Evolutionary conservation across 2,888 invertebrate species (phyloP).

Genomic region (Drosophila dives): DNA sequence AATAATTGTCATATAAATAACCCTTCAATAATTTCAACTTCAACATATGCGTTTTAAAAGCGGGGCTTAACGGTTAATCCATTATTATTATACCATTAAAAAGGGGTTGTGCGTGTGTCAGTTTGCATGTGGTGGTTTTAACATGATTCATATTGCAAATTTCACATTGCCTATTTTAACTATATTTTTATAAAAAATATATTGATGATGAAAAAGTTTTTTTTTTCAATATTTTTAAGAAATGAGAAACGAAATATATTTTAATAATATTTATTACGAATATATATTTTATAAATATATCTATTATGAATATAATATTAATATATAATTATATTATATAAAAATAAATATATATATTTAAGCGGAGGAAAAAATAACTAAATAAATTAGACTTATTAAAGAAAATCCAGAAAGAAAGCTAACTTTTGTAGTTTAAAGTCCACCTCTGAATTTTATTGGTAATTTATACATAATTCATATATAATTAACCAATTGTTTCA

Average conservation of each 20-base stretch:
- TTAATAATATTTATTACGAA: too few species aligned
- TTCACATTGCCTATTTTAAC: not conserved
- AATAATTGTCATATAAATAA: slow-evolving; percentile 58
- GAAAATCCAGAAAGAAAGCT: not conserved
- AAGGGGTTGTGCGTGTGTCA: slow-evolving; percentile 3
- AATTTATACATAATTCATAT: too few species aligned
- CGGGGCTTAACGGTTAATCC: slow-evolving; percentile 35
- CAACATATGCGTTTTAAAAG: slow-evolving; percentile 41
- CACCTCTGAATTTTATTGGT: too few species aligned
- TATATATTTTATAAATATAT: too few species aligned
- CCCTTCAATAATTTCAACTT: slow-evolving; percentile 44
- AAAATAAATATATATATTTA: not conserved
- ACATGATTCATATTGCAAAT: slow-evolving; percentile 23
- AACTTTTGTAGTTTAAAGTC: not conserved
- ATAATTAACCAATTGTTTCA: not conserved
- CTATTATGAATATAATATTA: too few species aligned
- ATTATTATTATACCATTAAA: slow-evolving; percentile 10
- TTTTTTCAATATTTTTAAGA: not conserved
- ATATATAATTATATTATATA: too few species aligned
- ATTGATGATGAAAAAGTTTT: not conserved
- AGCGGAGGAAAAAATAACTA: not conserved
- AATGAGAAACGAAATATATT: too few species aligned
- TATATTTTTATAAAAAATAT: not conserved
- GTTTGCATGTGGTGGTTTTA: slow-evolving; percentile 12
- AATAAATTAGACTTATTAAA: not conserved